Evolutionary conservation across 2,113 vertebrate species (phyloP).

Genomic region (Neotoma lepida): DNA sequence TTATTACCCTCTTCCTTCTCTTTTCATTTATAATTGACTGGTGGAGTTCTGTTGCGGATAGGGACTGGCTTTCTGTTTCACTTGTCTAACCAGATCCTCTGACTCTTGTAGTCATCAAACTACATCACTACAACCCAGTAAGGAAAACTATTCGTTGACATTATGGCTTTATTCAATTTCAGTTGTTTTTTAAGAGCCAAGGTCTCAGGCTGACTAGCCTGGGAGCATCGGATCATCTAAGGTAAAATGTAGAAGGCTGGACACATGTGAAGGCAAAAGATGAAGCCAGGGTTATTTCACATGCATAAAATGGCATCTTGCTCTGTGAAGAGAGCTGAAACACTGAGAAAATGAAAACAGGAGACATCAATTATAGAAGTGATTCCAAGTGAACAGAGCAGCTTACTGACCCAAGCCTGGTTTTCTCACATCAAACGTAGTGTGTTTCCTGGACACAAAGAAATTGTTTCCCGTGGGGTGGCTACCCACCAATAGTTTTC

Average conservation of each 20-base stretch:
- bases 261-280: neutral
- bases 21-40: neutral
- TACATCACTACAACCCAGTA: neutral
- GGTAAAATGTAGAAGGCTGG: neutral
- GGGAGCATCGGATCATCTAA: neutral
- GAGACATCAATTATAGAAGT: neutral
- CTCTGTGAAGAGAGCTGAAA: neutral
- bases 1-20: no score
- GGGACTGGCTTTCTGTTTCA: neutral
- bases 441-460: neutral
- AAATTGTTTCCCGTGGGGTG: neutral
- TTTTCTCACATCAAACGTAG: neutral
- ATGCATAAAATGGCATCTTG: neutral
- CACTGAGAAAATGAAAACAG: neutral
- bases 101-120: neutral
- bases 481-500: no score
- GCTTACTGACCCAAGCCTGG: neutral
- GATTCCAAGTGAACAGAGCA: neutral
- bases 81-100: neutral
- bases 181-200: neutral
- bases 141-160: neutral
- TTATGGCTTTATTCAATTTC: neutral
- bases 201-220: neutral
- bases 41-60: neutral
- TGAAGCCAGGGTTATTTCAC: neutral